Evolutionary conservation across 2,797 vertebrate genomes (phyloP).

Genomic region (Myoxocephalus aenaeus): DNA sequence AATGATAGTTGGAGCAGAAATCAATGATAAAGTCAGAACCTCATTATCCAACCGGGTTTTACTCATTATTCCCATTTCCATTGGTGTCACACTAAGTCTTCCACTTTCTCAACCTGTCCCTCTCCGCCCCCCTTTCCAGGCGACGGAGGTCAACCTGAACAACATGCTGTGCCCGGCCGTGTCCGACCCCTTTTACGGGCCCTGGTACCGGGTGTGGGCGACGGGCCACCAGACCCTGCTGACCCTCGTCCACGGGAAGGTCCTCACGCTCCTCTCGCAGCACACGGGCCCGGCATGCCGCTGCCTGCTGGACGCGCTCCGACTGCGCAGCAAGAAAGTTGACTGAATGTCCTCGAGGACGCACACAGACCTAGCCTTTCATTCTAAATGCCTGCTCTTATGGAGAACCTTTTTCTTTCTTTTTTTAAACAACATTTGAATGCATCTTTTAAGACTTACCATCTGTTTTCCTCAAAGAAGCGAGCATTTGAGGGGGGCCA

Average conservation of each 20-base stretch:
- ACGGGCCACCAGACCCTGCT: constrained; percentile 96
- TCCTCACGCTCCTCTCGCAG: constrained; percentile 89
- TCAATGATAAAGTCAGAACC: constrained; percentile 38
- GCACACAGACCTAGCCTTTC: constrained; percentile 49
- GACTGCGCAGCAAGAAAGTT: constrained; percentile 93
- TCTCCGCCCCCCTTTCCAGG: constrained; percentile 78
- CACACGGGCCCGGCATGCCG: constrained; percentile 84
- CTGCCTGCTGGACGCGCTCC: constrained; percentile 86
- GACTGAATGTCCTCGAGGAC: constrained; percentile 80
- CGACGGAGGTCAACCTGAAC: constrained; percentile 98
- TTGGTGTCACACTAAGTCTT: background rate
- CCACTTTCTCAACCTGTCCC: constrained; percentile 9
- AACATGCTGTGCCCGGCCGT: constrained; percentile 99
- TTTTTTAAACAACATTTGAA: constrained; percentile 58
- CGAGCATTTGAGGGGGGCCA: constrained; percentile 60
- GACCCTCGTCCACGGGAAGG: constrained; percentile 96
- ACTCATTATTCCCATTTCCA: background rate
- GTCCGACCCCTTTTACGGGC: constrained; percentile 98
- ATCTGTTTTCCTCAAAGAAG: constrained; percentile 55
- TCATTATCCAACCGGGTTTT: constrained; percentile 26
- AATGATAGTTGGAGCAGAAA: constrained; percentile 23
- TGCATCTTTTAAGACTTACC: constrained; percentile 57
- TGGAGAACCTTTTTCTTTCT: constrained; percentile 20
- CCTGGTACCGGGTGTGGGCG: constrained; percentile 98
- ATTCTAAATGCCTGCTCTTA: constrained; percentile 59